Evolutionary conservation across 2,888 invertebrate genomes (phyloP).

Genomic region (Portevinia maculata): DNA sequence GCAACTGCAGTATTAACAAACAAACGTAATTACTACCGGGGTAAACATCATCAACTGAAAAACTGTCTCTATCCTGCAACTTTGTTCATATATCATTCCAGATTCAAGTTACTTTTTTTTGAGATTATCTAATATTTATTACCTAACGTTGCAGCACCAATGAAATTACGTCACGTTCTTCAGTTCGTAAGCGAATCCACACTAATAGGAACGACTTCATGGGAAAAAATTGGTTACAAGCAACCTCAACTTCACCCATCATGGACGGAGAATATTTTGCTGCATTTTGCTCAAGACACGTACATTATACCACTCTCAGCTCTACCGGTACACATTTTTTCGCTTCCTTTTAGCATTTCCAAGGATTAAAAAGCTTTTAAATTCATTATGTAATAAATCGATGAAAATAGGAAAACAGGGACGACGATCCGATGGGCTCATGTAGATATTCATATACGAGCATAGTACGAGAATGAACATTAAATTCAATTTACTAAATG

Average conservation of each 20-base stretch:
- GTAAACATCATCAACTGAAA: conserved; percentile 6
- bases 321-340: conserved; percentile 46
- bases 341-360: conserved; percentile 32
- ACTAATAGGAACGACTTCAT: conserved; percentile 13
- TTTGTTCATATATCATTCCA: no score
- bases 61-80: no score
- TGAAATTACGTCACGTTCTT: conserved; percentile 64
- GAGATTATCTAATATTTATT: conserved; percentile 64
- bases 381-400: conserved; percentile 73
- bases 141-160: conserved; percentile 58
- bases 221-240: conserved; percentile 54
- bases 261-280: conserved; percentile 33
- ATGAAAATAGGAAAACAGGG: conserved; percentile 35
- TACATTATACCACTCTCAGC: conserved; percentile 29
- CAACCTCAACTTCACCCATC: conserved; percentile 5
- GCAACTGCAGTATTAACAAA: conserved; percentile 18
- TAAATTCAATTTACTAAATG: conserved; percentile 49
- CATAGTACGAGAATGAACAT: conserved; percentile 8
- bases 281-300: conserved; percentile 33
- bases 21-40: background rate
- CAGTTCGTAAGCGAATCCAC: conserved; percentile 35
- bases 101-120: background rate
- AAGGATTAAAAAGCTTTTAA: conserved; percentile 74
- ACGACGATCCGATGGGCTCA: background rate
- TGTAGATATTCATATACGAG: background rate